phyloP scores from a whole-genome alignment of 2,797 vertebrate genomes.

The Lagodon rhomboides region DNA sequence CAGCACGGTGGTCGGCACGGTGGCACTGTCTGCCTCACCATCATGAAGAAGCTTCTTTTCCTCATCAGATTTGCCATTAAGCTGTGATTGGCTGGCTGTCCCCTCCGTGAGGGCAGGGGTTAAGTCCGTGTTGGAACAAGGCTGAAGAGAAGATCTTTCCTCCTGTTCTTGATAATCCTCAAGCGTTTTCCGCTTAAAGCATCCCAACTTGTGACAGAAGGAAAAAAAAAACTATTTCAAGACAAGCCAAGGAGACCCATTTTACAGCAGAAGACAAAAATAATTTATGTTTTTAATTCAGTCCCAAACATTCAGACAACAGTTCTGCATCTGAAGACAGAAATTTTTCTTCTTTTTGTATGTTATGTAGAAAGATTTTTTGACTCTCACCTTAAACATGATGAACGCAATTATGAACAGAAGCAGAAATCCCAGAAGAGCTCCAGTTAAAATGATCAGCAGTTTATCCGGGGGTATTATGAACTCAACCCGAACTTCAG shows the following conservation, averaged over 20 bases:
- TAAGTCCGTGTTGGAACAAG: accelerated
- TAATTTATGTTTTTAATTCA: neutral
- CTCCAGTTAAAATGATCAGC: conserved; percentile 65
- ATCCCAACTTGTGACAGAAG: conserved; percentile 69
- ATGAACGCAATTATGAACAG: conserved; percentile 69
- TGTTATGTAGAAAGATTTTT: neutral
- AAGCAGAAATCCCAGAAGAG: conserved; percentile 65
- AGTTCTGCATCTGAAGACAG: neutral
- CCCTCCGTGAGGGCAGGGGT: accelerated
- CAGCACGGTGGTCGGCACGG: no score
- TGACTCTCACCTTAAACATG: conserved; percentile 74
- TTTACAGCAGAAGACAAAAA: neutral
- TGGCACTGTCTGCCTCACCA: neutral
- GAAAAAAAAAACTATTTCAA: conserved; percentile 28
- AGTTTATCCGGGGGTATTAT: conserved; percentile 32
- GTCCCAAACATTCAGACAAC: neutral
- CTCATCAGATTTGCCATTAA: conserved; percentile 12
- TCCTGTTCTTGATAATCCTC: conserved; percentile 17
- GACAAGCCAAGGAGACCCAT: neutral
- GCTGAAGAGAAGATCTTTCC: neutral
- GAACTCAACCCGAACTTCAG: conserved; percentile 65
- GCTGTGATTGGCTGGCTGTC: neutral
- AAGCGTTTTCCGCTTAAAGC: conserved; percentile 69
- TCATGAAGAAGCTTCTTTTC: neutral
- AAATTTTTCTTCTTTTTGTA: neutral